These are phyloP conservation scores for Coleophora deauratella DNA, from an alignment of 2,888 invertebrate species.

Conservation along the genomic window DNA sequence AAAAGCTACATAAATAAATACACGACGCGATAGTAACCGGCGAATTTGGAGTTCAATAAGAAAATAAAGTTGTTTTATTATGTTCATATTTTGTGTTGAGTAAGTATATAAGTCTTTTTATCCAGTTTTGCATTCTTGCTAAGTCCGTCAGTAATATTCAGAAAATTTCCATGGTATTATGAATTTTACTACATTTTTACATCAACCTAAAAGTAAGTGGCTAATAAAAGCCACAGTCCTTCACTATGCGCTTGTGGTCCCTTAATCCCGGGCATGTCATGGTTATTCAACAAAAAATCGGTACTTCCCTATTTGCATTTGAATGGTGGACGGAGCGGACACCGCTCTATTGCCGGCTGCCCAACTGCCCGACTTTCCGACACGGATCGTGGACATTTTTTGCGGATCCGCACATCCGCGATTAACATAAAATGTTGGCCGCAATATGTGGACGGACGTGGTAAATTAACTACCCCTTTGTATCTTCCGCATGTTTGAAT, in stretches of 20 bases:
- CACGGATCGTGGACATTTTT: slow-evolving; percentile 31
- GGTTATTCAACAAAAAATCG: slow-evolving; percentile 48
- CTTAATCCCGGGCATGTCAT: slow-evolving; percentile 17
- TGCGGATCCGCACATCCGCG: slow-evolving; percentile 31
- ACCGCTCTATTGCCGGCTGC: slow-evolving; percentile 13
- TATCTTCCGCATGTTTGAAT: not conserved
- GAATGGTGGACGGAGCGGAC: slow-evolving; percentile 37
- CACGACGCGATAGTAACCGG: no score
- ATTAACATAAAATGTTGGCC: slow-evolving; percentile 54
- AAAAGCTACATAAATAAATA: no score
- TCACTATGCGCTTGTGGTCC: not conserved
- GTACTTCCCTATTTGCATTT: slow-evolving; percentile 49
- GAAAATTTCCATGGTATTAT: no score
- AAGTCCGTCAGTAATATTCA: no score
- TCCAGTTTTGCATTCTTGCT: no score
- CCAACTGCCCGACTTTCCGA: no score
- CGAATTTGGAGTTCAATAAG: no score
- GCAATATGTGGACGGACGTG: slow-evolving; percentile 25
- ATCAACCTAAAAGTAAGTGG: no score
- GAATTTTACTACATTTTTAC: no score
- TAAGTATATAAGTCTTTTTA: no score
- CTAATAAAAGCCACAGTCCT: not conserved
- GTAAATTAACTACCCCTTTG: not conserved
- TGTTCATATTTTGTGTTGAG: no score
- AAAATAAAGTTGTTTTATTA: no score